phyloP scores from a whole-genome alignment of 1,140 invertebrate species.

The Maconellicoccus hirsutus region DNA sequence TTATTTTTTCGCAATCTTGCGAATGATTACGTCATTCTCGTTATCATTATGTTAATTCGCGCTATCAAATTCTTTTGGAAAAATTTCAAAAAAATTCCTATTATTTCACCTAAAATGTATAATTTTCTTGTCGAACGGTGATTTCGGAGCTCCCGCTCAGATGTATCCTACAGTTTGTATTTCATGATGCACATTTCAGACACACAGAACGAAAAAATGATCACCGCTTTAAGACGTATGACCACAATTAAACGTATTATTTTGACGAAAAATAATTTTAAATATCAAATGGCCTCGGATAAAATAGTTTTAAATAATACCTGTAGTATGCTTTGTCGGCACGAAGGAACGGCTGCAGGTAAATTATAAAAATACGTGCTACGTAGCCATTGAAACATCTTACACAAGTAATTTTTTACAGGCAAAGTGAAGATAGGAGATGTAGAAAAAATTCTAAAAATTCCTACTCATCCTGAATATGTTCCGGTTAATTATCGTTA shows the following conservation, averaged over 20 bases:
- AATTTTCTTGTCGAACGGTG: neutral
- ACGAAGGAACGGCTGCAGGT: neutral
- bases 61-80: neutral
- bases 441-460: conserved; percentile 51
- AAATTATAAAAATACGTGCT: neutral
- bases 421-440: conserved; percentile 58
- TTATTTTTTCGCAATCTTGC: no score
- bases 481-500: conserved; percentile 75
- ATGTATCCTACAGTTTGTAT: neutral
- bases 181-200: neutral
- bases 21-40: no score
- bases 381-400: neutral
- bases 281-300: neutral
- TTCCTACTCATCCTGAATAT: conserved; percentile 57
- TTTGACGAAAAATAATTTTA: neutral
- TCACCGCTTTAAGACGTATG: neutral
- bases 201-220: conserved; percentile 1
- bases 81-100: neutral
- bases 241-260: neutral
- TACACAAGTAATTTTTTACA: neutral
- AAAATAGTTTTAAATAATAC: conserved; percentile 1
- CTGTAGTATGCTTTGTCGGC: conserved; percentile 4
- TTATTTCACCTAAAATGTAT: neutral
- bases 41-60: no score
- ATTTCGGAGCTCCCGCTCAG: neutral